Percentiles rank a stretch among this genome's conserved stretches.
Conservation (phyloP, 1,140 invertebrate species). For the Cherax quadricarinatus region DNA sequence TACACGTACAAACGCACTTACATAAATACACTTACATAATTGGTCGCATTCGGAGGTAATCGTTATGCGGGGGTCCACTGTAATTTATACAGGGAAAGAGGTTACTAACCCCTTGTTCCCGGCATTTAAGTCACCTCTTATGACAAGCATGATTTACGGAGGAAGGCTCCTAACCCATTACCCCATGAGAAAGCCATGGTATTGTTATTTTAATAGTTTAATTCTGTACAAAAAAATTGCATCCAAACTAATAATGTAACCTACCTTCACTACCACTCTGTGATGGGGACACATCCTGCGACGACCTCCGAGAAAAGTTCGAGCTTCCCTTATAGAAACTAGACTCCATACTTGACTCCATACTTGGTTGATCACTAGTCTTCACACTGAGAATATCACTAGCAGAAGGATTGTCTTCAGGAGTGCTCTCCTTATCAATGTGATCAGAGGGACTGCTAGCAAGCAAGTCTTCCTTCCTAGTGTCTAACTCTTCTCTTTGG, state of each 20-base stretch:
- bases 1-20: too few relatives aligned
- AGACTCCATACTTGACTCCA: conserved; percentile 17
- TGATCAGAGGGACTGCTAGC: not conserved
- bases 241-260: not conserved
- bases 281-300: not conserved
- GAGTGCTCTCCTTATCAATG: not conserved
- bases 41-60: too few relatives aligned
- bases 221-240: too few relatives aligned
- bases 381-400: not conserved
- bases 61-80: too few relatives aligned
- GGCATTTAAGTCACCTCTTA: too few relatives aligned
- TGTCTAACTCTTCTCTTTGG: not conserved
- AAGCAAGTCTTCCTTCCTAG: not conserved
- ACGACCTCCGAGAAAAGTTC: conserved; percentile 3
- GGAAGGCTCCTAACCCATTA: too few relatives aligned
- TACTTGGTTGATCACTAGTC: not conserved
- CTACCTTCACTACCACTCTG: conserved; percentile 54
- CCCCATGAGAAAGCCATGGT: too few relatives aligned
- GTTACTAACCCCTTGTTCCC: too few relatives aligned
- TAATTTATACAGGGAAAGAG: too few relatives aligned
- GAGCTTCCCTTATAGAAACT: conserved; percentile 37
- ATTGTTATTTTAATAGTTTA: too few relatives aligned
- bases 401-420: not conserved
- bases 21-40: too few relatives aligned
- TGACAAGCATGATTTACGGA: too few relatives aligned